phyloP scores from a whole-genome alignment of 1,140 invertebrate genomes.

The Fopius arisanus region DNA sequence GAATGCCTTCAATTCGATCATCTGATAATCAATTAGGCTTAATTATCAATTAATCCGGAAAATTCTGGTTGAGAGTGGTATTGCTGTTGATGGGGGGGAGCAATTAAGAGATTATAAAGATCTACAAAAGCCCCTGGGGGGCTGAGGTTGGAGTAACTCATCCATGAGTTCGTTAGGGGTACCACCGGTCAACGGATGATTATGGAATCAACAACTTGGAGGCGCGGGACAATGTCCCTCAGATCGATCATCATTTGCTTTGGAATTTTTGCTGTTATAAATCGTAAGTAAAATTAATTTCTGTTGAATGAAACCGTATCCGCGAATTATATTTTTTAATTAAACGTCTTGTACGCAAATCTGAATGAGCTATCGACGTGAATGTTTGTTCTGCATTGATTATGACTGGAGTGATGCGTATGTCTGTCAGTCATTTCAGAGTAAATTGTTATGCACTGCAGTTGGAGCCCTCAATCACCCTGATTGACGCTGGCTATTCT shows the following conservation, averaged over 20 bases:
- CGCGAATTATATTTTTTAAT: too few species aligned
- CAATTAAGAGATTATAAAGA: constrained; percentile 29
- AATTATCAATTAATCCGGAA: constrained; percentile 37
- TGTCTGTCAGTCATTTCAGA: constrained; percentile 1
- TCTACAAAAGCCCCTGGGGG: not conserved
- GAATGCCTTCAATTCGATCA: constrained; percentile 25
- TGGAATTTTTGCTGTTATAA: constrained; percentile 1
- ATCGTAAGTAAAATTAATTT: not conserved
- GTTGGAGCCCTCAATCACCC: constrained; percentile 4
- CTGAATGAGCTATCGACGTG: constrained; percentile 1
- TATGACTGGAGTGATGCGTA: not conserved
- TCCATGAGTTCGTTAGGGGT: constrained; percentile 27
- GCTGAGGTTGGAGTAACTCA: not conserved
- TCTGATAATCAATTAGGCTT: constrained; percentile 29
- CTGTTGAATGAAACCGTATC: too few species aligned
- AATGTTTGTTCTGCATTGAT: constrained; percentile 15
- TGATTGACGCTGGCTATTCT: not conserved
- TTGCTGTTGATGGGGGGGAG: not conserved
- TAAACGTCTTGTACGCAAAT: not conserved
- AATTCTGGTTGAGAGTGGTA: constrained; percentile 7
- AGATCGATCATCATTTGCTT: not conserved
- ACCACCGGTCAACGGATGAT: constrained; percentile 22
- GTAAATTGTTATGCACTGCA: constrained; percentile 6
- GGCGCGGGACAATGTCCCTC: not conserved
- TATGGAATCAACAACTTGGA: constrained; percentile 7